Conservation (phyloP, 2,113 vertebrate species). For the Melanerpes aurifrons region DNA sequence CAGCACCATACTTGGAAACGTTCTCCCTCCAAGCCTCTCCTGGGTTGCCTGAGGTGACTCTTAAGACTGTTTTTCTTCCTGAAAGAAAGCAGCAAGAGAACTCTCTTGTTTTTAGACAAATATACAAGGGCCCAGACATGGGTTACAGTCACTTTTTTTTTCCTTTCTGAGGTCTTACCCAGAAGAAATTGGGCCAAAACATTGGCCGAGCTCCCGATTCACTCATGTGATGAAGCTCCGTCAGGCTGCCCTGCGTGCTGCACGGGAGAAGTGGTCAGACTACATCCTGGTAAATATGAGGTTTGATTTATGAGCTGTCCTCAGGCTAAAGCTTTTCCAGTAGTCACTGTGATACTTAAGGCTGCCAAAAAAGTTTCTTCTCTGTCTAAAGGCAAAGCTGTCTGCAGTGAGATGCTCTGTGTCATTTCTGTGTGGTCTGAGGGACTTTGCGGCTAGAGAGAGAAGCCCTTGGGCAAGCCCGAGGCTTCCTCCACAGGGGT, state of each 20-base stretch:
- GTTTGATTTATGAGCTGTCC: background rate
- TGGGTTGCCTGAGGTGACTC: constrained; percentile 26
- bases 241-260: constrained; percentile 90
- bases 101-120: background rate
- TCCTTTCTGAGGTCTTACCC: constrained; percentile 83
- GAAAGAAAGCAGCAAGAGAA: background rate
- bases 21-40: background rate
- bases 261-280: constrained; percentile 93
- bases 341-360: background rate
- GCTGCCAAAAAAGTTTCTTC: background rate
- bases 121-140: background rate
- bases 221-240: constrained; percentile 93
- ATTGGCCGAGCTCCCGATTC: constrained; percentile 93
- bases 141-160: background rate
- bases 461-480: background rate
- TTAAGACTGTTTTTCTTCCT: background rate
- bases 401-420: background rate
- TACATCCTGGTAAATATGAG: constrained; percentile 87
- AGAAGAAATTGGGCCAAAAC: constrained; percentile 95
- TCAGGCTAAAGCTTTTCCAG: background rate
- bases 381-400: background rate
- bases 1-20: background rate
- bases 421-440: background rate
- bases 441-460: background rate
- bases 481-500: background rate